Evolutionary conservation across 2,113 vertebrate species (phyloP), one percentile per base, ranked within the genome.

Genomic region (Dasyprocta punctata): DNA sequence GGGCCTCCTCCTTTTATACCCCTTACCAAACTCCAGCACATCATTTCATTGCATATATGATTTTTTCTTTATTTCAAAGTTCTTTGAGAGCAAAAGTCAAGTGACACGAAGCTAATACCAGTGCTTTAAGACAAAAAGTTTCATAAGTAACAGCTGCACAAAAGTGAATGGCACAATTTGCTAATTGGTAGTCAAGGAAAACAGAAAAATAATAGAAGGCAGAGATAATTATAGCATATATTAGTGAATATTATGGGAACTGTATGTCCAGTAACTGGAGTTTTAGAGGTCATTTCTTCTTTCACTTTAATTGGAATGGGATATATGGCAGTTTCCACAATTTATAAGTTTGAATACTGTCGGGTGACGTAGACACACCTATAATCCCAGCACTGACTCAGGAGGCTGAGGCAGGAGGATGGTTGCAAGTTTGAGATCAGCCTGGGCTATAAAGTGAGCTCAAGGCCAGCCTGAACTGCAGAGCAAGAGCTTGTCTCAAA

Each of bases 161-260:
- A 26, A 13, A 56, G 26, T 33, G 81, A 90, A 33, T 28, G 86
- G 33, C 7, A 47, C 38, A 95, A 38, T 63, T 80, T 86, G n/a
- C 92, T 91, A 63, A 75, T 6, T 87, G 36, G 49, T 88, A 96
- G 38, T 77, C 33, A 94, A 87, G 61, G n/a, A 94, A 94, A 90
- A 41, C 6, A 81, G n/a, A 80, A 94, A 94, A 87, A 63, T 12
- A 77, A 38, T 10, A 90, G 78, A 91, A 58, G 86, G 26, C 44
- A 71, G 65, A 95, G 44, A 14, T 10, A 77, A 49, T 54, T 65
- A 54, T 14, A 54, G 78, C 26, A 24, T 19, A 17, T 61, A 30
- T 28, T 67, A 73, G 38, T 71, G 63, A 77, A 33, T 88, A 20
- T 41, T 58, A 10, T 1, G 38, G 33, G 17, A 78, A 3, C 20